Base-by-base conservation (phyloP, 2,797 vertebrate genomes). In the Galaxias olidus region DNA sequence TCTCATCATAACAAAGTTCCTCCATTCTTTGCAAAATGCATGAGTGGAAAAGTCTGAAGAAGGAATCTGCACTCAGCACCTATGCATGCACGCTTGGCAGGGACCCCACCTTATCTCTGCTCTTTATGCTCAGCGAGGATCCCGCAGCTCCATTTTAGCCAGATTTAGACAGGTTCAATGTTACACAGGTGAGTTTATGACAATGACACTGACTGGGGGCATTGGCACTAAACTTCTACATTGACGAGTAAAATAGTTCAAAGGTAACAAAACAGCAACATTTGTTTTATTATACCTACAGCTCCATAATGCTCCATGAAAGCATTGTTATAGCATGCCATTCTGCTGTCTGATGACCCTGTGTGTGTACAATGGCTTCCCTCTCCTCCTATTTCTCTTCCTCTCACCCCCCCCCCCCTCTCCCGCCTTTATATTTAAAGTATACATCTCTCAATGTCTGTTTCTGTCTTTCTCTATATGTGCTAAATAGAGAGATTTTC, bases 81-180 rank as follows among this genome's bases (percentile, higher is more conserved):
- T 40, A 19, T 63, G 54, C 53, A 20, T 1, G 54, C 50, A 60
- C 74, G 65, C 62, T 66, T 48, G 66, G 72, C 64, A 44, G 10
- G 60, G 18, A 47, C 42, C 63, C 9, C 49, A 13, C 49, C 10
- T 48, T 68, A 19, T 56, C 19, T 75, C 73, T 65, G 52, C 66
- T 51, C 73, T 57, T 72, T 63, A 63, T 51, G 69, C 59, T 63
- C 52, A 70, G 66, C 44, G 20, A 60, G 68, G 75, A 78, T 49
- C 66, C 72, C 73, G 76, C 66, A 61, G 74, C 75, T 82, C 71
- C 53, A 71, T 76, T 47, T 82, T 51, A 66, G 71, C 78, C 73
- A 71, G 81, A 78, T 83, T 80, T 80, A 84, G 76, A 63, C 73
- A 67, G 77, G 68, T 83, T 83, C 72, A 73, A 70, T 81, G 79